These are phyloP conservation scores for Portevinia maculata DNA, from an alignment of 2,888 invertebrate genomes.

Conservation along the genomic window DNA sequence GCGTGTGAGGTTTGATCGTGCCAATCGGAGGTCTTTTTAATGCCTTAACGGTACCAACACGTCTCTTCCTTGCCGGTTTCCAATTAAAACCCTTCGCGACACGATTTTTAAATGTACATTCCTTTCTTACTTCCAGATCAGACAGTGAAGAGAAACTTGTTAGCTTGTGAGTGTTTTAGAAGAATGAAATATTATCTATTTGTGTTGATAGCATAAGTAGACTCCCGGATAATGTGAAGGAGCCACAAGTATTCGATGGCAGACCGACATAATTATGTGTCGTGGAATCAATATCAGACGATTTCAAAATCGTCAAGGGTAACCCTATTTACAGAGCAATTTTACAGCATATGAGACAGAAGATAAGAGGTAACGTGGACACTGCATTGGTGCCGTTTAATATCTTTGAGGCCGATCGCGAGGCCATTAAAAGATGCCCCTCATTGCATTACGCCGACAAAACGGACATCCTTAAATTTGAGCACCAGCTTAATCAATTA, in stretches of 20 bases:
- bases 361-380: no score
- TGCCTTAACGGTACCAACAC: background rate
- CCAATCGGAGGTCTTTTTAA: background rate
- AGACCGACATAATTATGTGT: background rate
- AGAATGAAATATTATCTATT: no score
- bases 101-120: no score
- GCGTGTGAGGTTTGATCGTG: background rate
- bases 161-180: no score
- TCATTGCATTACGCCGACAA: conserved; percentile 73
- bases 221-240: background rate
- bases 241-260: background rate
- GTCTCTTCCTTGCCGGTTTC: background rate
- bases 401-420: conserved; percentile 58
- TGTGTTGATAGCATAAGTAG: conserved; percentile 1
- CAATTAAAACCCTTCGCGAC: no score
- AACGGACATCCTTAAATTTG: conserved; percentile 64
- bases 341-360: no score
- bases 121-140: background rate
- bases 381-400: no score
- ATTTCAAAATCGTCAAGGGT: no score
- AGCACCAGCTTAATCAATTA: conserved; percentile 64
- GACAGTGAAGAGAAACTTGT: no score
- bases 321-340: no score
- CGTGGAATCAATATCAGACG: no score
- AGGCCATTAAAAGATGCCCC: conserved; percentile 55